A percentile compares a stretch with the other conserved stretches of the same genome.
Evolutionary conservation across 2,797 vertebrate species (phyloP).

Genomic region (Chloroceryle inda): DNA sequence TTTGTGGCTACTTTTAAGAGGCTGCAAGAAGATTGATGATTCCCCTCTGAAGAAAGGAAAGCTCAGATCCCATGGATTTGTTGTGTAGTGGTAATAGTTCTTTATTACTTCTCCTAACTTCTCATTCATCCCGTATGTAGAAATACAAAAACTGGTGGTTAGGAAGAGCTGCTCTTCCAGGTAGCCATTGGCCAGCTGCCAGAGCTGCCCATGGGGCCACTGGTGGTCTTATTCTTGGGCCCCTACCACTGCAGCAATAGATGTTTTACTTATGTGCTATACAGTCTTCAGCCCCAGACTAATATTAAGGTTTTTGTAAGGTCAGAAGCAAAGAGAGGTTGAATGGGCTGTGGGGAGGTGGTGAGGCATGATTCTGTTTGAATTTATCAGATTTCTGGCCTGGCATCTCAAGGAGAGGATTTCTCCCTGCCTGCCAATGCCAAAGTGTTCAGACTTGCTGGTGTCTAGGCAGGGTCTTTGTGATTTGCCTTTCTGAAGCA

Average conservation of each 20-base stretch:
- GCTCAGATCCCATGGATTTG: neutral
- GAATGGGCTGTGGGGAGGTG: neutral
- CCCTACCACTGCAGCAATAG: neutral
- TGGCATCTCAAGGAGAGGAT: neutral
- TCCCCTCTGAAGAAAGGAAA: slow-evolving; percentile 21
- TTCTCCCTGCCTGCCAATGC: neutral
- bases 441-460: neutral
- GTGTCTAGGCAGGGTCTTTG: neutral
- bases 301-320: neutral
- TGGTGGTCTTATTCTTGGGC: neutral
- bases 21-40: slow-evolving; percentile 31
- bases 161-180: neutral
- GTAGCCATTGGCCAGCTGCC: neutral
- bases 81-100: neutral
- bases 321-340: neutral
- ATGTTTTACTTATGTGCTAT: neutral
- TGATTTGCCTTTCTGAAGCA: neutral
- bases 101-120: neutral
- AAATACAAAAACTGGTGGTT: neutral
- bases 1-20: slow-evolving; percentile 47
- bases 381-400: neutral
- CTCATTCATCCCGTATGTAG: neutral
- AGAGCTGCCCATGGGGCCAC: neutral
- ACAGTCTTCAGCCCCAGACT: neutral
- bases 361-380: neutral